Conservation (phyloP, 2,888 invertebrate species). For the Mimachlamys varia region DNA sequence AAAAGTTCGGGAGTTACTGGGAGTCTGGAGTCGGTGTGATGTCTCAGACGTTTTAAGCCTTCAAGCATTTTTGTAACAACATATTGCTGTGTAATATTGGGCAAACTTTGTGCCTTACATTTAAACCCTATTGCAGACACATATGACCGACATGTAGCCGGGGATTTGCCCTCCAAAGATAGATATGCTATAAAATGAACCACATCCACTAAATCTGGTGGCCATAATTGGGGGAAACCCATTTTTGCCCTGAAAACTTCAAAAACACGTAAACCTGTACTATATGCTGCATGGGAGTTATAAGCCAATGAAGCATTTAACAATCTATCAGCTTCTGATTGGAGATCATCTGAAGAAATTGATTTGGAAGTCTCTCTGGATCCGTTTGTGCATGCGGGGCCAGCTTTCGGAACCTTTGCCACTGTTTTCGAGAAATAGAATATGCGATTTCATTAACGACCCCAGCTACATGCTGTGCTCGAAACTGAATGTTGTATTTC, state of each 20-base stretch:
- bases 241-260: background rate
- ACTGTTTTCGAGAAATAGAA: constrained; percentile 48
- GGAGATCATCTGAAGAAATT: background rate
- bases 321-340: too few species aligned
- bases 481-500: background rate
- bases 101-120: too few species aligned
- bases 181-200: background rate
- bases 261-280: background rate
- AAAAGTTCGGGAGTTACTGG: too few species aligned
- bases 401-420: background rate
- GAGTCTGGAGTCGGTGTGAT: too few species aligned
- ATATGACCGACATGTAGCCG: too few species aligned
- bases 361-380: background rate
- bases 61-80: too few species aligned
- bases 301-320: too few species aligned
- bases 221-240: background rate
- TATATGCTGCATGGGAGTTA: background rate
- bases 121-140: too few species aligned
- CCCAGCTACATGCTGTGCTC: background rate
- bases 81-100: background rate
- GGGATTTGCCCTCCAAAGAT: too few species aligned
- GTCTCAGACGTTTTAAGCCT: too few species aligned
- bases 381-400: constrained; percentile 43
- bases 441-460: constrained; percentile 43
- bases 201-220: background rate